Evolutionary conservation across 2,888 invertebrate genomes (phyloP), one percentile per base, ranked within the genome.

Genomic region (Brenthis daphne): DNA sequence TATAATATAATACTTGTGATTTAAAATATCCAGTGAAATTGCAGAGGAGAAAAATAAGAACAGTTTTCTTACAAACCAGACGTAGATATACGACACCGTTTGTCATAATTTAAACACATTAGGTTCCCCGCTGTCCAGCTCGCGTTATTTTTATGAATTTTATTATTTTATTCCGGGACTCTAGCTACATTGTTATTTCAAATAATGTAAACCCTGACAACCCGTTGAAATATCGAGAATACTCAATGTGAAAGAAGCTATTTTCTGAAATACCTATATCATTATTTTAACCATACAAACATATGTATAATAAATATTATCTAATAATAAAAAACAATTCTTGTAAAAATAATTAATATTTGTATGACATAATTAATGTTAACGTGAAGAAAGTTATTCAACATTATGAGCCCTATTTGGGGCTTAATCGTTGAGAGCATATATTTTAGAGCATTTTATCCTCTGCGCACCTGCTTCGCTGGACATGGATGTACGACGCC

Each of bases 401-500:
- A 60, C 33, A 47, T 53, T 66, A 48, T 50, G 50, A 20, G 24
- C 37, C 58, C 54, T 24, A 58, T 68, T 57, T 64, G 43, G 56
- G 56, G 51, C 43, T 63, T 57, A 61, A 63, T 67, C 67, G 67
- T 56, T 63, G 56, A 63, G 50, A 51, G 51, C 33, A 68, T 57
- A 58, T 68, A 64, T 68, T 55, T 68, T n/a, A 33, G 65, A 65
- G 71, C 69, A 65, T 70, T 69, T 70, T 68, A 68, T 70, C 64
- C 65, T 56, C 64, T 57, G 65, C 61, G 67, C 76, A 78, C 80
- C 78, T 78, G 79, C 74, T 72, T 55, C 73, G 64, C 66, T 73
- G 73, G 76, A 71, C 74, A 76, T 65, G 72, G 77, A 87, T 84
- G 76, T 82, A 88, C 84, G 75, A 78, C 76, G 73, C 82, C 79